Evolutionary conservation across 2,888 invertebrate species (phyloP).

Genomic region (Cerastoderma edule): DNA sequence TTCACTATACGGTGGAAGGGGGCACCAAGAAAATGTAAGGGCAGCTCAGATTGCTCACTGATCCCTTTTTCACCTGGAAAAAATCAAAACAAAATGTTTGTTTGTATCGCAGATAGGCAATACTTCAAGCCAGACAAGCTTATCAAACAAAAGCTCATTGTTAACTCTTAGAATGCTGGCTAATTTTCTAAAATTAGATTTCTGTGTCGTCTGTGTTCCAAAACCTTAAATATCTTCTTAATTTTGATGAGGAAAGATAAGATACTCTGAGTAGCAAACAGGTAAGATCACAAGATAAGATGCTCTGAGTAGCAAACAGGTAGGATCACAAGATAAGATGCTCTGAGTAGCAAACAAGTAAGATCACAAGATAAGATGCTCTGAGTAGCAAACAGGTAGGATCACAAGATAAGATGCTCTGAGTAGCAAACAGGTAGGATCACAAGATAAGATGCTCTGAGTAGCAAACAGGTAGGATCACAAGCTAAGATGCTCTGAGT

Average conservation of each 20-base stretch:
- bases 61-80: conserved; percentile 92
- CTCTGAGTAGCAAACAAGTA: too few relatives aligned
- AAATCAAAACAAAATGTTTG: not conserved
- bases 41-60: conserved; percentile 89
- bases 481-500: too few relatives aligned
- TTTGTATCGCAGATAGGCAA: not conserved
- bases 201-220: not conserved
- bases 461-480: too few relatives aligned
- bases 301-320: too few relatives aligned
- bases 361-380: too few relatives aligned
- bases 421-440: too few relatives aligned
- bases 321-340: too few relatives aligned
- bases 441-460: too few relatives aligned
- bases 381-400: too few relatives aligned
- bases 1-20: conserved; percentile 96
- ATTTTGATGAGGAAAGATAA: not conserved
- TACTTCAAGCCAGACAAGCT: not conserved
- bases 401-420: too few relatives aligned
- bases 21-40: conserved; percentile 93
- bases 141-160: not conserved
- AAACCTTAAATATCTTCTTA: not conserved
- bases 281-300: too few relatives aligned
- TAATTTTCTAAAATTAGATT: not conserved
- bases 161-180: not conserved
- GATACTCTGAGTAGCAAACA: not conserved